Evolutionary conservation across 2,113 vertebrate genomes (phyloP), one percentile per base, ranked within the genome.

Genomic region (Xiphorhynchus elegans): DNA sequence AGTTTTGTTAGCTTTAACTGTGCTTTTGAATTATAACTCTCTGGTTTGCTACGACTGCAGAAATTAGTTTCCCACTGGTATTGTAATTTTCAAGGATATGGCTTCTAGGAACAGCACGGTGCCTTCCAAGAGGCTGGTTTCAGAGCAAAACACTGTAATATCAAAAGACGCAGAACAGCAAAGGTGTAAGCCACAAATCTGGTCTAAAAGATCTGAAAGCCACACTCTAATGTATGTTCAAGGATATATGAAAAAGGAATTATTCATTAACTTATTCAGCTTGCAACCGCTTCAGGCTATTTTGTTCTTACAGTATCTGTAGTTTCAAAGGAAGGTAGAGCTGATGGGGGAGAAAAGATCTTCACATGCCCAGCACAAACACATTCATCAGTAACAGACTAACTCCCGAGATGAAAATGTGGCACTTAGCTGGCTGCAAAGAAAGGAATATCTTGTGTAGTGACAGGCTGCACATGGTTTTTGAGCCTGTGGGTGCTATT

Each of bases 211-310:
- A 93, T 60, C 75, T 89, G 64, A 96, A 92, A 94, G 52, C 25
- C 60, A 49, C 25, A 23, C n/a, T 92, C 39, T 86, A 94, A 95
- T 66, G 35, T 80, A 90, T 90, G 59, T 97, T 89, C 86, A 92
- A 92, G 78, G 44, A 52, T 53, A 90, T 60, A 77, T 1, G 3
- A 88, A 90, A 96, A 93, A 93, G 40, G 93, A 95, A 95, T 95
- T 95, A 96, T 95, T 97, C 93, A 96, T 96, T 97, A 96, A 95
- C 79, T 94, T 93, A 81, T 96, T 70, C 92, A 88, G 87, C 59
- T 85, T 78, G 56, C 52, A 92, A 62, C 37, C 1, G 64, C 90
- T 95, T 44, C 76, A 26, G 95, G 93, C 88, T 93, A 68, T 95
- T 96, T 94, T 94, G 72, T 89, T 92, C 85, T 80, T 84, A 50